Percentiles rank a stretch among this genome's conserved stretches.
Evolutionary conservation across 2,113 vertebrate species (phyloP).

Genomic region (Brachypteracias leptosomus): DNA sequence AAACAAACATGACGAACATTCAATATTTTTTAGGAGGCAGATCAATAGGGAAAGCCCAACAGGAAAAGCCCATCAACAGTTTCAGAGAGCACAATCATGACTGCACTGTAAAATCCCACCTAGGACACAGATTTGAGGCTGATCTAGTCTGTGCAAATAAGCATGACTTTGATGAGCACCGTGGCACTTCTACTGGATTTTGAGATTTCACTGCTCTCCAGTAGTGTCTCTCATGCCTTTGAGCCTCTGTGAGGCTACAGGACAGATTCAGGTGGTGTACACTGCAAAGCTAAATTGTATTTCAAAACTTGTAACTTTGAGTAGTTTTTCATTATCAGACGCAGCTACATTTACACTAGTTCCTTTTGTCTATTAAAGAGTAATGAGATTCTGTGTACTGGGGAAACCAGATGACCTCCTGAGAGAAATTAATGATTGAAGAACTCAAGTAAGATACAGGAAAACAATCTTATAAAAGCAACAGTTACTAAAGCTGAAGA

Average conservation of each 20-base stretch:
- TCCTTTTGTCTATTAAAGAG: background rate
- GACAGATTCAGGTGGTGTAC: background rate
- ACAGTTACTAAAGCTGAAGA: background rate
- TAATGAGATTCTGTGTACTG: background rate
- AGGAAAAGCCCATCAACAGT: background rate
- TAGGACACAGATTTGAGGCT: background rate
- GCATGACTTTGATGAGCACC: background rate
- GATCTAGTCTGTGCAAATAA: background rate
- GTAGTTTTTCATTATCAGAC: background rate
- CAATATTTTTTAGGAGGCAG: background rate
- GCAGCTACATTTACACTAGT: background rate
- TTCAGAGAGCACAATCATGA: background rate
- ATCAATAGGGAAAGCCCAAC: background rate
- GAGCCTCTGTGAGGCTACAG: background rate
- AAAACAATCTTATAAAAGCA: background rate
- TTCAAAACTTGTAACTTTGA: background rate
- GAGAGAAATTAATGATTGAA: background rate
- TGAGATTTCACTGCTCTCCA: background rate
- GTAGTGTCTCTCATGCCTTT: background rate
- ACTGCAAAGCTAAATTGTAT: background rate
- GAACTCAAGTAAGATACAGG: background rate
- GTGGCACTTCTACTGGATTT: background rate
- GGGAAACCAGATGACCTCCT: background rate
- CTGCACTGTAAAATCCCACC: background rate
- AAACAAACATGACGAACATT: rapidly evolving